Base-by-base conservation (phyloP, 2,113 vertebrate genomes). In the Colistium nudipinnis region DNA sequence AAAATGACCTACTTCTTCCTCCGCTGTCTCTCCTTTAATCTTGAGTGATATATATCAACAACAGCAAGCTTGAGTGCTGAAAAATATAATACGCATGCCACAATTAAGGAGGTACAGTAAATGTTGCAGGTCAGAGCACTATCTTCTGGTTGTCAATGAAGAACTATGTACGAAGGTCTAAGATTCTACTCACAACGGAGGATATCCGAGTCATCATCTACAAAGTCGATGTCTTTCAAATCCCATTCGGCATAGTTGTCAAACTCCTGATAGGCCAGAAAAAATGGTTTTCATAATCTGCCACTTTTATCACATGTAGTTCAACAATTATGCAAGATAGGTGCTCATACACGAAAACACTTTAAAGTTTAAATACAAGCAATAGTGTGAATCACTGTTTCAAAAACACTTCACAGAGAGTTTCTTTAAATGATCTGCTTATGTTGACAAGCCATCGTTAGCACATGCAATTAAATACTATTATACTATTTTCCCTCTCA, bases 241-340 rank as follows among this genome's bases (percentile, higher is more conserved):
- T 99, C 98, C 98, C 98, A 99, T 85, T 99, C 98, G 22, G 97
- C 98, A 11, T 98, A 99, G 93, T 99, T 99, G 92, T 99, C 98
- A 90, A 99, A 99, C 82, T 99, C 98, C 98, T 99, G n/a, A 36
- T 17, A 41, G 44, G 49, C 79, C 10, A 65, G 12, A 71, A 61
- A 53, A 3, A 28, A 25, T 31, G 0, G 20, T 33, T 25, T 71
- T 68, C 2, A 13, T 13, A 39, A 47, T 17, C 20, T 59, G 17
- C 10, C 1, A 1, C 28, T 39, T 51, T 59, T 33, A 62, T 36
- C 38, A 44, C 19, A 14, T n/a, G 17, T 1, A 64, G 16, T 12
- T 1, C 1, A 57, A 53, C 44, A 43, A 20, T 59, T 16, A 70
- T 60, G 6, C 4, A 17, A 35, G 38, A 59, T 41, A 10, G n/a